A percentile compares a stretch with the other conserved stretches of the same genome.
phyloP scores from a whole-genome alignment of 2,888 invertebrate species.

The Tachystola acroxantha region DNA sequence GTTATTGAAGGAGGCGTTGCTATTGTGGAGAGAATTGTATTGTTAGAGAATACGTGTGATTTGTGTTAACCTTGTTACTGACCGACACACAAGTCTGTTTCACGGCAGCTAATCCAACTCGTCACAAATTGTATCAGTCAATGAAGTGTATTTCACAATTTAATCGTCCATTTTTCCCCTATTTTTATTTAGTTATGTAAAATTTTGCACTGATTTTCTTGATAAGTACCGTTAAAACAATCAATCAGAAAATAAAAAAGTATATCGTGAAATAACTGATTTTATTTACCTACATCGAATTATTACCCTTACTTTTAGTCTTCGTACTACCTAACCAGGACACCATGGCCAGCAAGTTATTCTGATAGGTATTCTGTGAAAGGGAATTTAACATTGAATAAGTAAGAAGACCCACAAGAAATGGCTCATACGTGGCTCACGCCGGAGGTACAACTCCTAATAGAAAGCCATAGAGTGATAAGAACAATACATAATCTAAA shows the following conservation, averaged over 20 bases:
- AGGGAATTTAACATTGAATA: too few relatives aligned
- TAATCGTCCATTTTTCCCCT: conserved; percentile 41
- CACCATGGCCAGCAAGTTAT: too few relatives aligned
- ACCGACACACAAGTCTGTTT: conserved; percentile 11
- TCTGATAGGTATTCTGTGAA: too few relatives aligned
- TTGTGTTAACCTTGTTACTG: conserved; percentile 17
- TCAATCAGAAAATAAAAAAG: conserved; percentile 57
- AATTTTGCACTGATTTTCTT: conserved; percentile 64
- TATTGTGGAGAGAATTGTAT: conserved; percentile 42
- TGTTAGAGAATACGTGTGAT: conserved; percentile 24
- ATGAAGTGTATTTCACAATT: conserved; percentile 35
- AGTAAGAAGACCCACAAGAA: too few relatives aligned
- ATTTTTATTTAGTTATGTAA: conserved; percentile 47
- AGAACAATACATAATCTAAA: too few relatives aligned
- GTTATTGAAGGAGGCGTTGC: conserved; percentile 54
- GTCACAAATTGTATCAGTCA: conserved; percentile 49
- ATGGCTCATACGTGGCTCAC: too few relatives aligned
- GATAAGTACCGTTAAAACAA: conserved; percentile 52
- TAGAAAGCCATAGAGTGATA: too few relatives aligned
- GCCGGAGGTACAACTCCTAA: too few relatives aligned
- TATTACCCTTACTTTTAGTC: too few relatives aligned
- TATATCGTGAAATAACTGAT: conserved; percentile 18
- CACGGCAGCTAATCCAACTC: conserved; percentile 27
- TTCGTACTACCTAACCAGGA: too few relatives aligned
- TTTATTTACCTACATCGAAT: conserved; percentile 13